Conservation (phyloP, 2,797 vertebrate species). For the Peromyscus nudipes region DNA sequence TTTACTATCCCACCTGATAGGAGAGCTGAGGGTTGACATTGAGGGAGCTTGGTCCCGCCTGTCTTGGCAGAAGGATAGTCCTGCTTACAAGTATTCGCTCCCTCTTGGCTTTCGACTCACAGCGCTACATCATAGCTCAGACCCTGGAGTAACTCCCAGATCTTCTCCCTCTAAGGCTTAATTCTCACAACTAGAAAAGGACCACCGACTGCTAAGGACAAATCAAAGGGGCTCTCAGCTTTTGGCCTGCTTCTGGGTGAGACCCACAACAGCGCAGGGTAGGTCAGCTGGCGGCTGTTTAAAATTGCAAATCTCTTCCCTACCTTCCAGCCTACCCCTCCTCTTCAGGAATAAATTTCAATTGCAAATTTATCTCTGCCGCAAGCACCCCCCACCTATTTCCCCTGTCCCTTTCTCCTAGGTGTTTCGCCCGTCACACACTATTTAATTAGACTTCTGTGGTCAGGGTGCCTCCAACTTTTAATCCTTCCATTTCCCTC, state of each 20-base stretch:
- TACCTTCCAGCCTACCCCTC: conserved; percentile 53
- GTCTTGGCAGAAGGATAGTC: too few species aligned
- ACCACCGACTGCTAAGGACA: conserved; percentile 5
- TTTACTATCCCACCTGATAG: neutral
- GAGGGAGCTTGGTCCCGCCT: neutral
- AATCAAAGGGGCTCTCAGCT: conserved; percentile 40
- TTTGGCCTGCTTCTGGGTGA: conserved; percentile 46
- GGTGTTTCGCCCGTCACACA: conserved; percentile 50
- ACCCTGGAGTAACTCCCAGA: neutral
- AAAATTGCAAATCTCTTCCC: conserved; percentile 82
- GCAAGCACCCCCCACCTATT: neutral
- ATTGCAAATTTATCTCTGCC: conserved; percentile 83
- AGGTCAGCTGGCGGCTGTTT: conserved; percentile 71
- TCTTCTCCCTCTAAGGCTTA: neutral
- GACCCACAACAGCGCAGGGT: neutral
- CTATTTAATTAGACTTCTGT: conserved; percentile 69
- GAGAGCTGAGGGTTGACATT: neutral
- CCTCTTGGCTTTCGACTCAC: neutral
- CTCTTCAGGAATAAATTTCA: conserved; percentile 75
- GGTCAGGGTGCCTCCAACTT: conserved; percentile 41
- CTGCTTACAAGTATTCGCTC: neutral
- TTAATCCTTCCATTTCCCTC: neutral
- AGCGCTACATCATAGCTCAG: neutral
- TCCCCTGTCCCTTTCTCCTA: neutral
- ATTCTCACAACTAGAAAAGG: conserved; percentile 28